Conservation (phyloP, 2,113 vertebrate genomes). For the Terrapene triunguis region DNA sequence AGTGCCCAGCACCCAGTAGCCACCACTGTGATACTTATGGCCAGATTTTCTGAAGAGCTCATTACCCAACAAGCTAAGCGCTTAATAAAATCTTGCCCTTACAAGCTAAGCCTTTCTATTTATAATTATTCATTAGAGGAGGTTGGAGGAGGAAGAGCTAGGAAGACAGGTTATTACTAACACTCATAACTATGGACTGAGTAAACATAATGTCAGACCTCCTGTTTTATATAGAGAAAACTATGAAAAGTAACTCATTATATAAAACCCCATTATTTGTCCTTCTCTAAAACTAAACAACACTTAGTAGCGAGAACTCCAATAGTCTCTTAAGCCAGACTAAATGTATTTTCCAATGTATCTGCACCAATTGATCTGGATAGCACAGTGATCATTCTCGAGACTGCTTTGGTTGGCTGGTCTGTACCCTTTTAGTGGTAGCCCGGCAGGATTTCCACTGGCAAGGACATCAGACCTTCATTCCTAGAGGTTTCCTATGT, state of each 20-base stretch:
- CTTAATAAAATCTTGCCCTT: background rate
- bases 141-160: rapidly evolving
- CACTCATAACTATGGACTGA: rapidly evolving
- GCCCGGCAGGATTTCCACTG: background rate
- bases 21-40: background rate
- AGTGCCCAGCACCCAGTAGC: rapidly evolving
- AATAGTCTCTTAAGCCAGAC: background rate
- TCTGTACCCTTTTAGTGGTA: background rate
- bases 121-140: background rate
- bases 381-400: background rate
- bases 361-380: background rate
- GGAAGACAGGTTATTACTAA: background rate
- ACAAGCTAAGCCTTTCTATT: background rate
- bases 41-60: background rate
- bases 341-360: background rate
- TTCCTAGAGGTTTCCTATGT: rapidly evolving
- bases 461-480: background rate
- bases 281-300: background rate
- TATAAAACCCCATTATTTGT: background rate
- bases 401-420: background rate
- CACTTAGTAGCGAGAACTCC: background rate
- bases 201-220: background rate
- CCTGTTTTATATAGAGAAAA: rapidly evolving
- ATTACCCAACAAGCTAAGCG: rapidly evolving
- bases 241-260: rapidly evolving